Conservation (phyloP, 2,113 vertebrate species). For the Oreochromis tanganicae region DNA sequence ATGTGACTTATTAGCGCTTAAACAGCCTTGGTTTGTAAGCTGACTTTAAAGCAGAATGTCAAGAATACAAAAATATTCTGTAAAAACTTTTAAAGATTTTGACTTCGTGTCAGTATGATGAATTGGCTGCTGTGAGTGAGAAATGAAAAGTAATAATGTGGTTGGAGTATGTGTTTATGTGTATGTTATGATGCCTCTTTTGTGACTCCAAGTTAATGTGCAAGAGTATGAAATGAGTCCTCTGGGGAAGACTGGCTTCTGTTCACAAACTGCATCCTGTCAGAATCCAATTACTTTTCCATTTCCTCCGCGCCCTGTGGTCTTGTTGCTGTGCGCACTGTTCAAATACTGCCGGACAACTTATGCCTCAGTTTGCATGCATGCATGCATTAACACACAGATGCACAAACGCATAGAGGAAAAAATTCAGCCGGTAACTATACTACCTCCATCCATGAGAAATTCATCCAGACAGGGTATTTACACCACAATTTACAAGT, state of each 20-base stretch:
- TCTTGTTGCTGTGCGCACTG: slow-evolving; percentile 30
- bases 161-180: background rate
- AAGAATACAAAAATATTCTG: background rate
- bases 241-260: slow-evolving; percentile 52
- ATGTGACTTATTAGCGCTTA: background rate
- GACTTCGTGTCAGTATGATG: background rate
- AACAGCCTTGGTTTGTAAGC: background rate
- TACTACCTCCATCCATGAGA: slow-evolving; percentile 29
- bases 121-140: background rate
- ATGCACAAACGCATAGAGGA: background rate
- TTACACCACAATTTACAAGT: slow-evolving; percentile 46
- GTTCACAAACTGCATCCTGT: slow-evolving; percentile 66
- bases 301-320: slow-evolving; percentile 64
- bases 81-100: background rate
- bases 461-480: slow-evolving; percentile 52
- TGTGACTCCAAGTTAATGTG: slow-evolving; percentile 22
- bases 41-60: background rate
- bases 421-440: slow-evolving; percentile 8
- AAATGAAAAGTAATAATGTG: slow-evolving; percentile 12
- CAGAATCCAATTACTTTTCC: slow-evolving; percentile 70
- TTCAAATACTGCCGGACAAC: slow-evolving; percentile 44
- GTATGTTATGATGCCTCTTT: background rate
- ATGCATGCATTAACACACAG: slow-evolving; percentile 13
- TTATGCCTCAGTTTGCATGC: background rate
- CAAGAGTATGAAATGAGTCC: slow-evolving; percentile 44